These are phyloP conservation scores for Formicarius rufipectus DNA, from an alignment of 2,113 vertebrate genomes.

Conservation along the genomic window DNA sequence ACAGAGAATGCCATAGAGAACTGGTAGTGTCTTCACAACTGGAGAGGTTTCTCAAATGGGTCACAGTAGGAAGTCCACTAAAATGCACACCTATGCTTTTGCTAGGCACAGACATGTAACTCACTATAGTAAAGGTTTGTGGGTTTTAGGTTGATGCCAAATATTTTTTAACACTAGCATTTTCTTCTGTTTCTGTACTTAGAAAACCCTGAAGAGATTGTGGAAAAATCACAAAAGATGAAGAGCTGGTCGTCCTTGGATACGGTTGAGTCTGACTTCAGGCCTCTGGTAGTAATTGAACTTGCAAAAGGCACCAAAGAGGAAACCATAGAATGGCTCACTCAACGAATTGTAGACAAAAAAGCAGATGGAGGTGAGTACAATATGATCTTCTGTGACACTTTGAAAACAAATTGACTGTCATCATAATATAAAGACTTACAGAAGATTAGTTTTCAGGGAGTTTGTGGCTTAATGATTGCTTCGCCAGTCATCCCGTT, in stretches of 20 bases:
- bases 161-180: not conserved
- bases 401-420: not conserved
- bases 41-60: not conserved
- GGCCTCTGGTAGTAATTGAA: slow-evolving; percentile 88
- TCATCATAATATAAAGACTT: not conserved
- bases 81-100: not conserved
- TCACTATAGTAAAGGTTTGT: not conserved
- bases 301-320: slow-evolving; percentile 81
- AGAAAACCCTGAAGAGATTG: slow-evolving; percentile 71
- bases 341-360: slow-evolving; percentile 81
- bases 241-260: slow-evolving; percentile 72
- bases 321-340: slow-evolving; percentile 88
- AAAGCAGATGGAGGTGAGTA: slow-evolving; percentile 86
- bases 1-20: not conserved
- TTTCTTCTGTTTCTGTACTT: not conserved
- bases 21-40: not conserved
- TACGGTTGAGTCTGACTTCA: slow-evolving; percentile 73
- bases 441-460: not conserved
- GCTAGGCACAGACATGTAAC: not conserved
- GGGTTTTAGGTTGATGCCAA: not conserved
- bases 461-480: not conserved
- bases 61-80: not conserved
- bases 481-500: not conserved
- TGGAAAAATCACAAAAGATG: not conserved
- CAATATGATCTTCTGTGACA: not conserved